Evolutionary conservation across 2,113 vertebrate species (phyloP), one percentile per base, ranked within the genome.

Genomic region (Bubalus kerabau): DNA sequence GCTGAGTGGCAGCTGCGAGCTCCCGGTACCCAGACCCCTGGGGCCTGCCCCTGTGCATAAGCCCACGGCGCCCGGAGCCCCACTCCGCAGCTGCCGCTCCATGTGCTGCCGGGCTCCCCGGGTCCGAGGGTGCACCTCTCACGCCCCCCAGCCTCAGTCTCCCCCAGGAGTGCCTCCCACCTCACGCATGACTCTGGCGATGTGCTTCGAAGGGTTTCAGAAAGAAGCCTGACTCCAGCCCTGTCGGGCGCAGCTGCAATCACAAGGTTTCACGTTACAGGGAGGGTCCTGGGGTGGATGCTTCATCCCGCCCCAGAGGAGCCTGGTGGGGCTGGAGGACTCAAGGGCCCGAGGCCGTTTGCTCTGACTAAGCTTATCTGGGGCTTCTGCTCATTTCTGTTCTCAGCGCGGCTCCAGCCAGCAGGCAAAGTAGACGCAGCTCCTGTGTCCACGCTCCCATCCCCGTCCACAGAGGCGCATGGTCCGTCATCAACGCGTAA

Each of bases 261-360:
- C 12, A 12, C 0, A 2, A 32, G 67, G 13, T 1, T 1, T 19
- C 26, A 3, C 0, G 32, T 4, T 5, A 3, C 7, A 2, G 6
- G 7, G 5, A 71, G 23, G 40, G 59, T 11, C 32, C 16, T 9
- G 57, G 36, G 14, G 2, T 2, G n/a, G 19, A 15, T 0, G 6
- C 32, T 6, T n/a, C 2, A 13, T 54, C 32, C 81, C 6, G 0
- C 80, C 50, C 2, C 17, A 36, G 32, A 7, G 19, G 50, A 50
- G 32, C 32, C 50, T 19, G 57, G n/a, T 43, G 6, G 5, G 2
- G 32, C 4, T 36, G 43, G 50, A 28, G n/a, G 48, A 14, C 36
- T 85, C 4, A 5, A 0, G 50, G 19, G 28, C 21, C 85, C 1
- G 26, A 2, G 13, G 56, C n/a, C 85, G 12, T 9, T 6, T 26